Conservation (phyloP, 2,113 vertebrate genomes). For the Anarrhichthys ocellatus region DNA sequence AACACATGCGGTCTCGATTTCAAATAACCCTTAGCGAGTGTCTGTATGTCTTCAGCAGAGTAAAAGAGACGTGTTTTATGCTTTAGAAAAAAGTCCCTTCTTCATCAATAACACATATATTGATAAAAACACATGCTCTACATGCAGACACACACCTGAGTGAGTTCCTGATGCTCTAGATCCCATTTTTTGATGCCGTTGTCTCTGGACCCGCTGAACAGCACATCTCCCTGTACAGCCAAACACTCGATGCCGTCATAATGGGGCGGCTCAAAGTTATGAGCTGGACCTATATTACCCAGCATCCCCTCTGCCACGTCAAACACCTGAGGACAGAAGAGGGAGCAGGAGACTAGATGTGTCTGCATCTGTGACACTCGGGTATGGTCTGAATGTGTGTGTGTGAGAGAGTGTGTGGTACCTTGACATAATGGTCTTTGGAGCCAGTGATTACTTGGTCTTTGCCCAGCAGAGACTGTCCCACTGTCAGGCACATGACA, state of each 20-base stretch:
- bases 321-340: slow-evolving; percentile 86
- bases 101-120: slow-evolving; percentile 1
- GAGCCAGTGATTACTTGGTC: slow-evolving; percentile 97
- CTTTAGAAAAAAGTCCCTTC: not conserved
- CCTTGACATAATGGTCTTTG: slow-evolving; percentile 98
- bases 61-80: not conserved
- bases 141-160: slow-evolving; percentile 84
- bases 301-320: slow-evolving; percentile 87
- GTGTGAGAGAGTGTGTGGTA: slow-evolving; percentile 60
- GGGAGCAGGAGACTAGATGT: not conserved
- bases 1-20: slow-evolving; percentile 11
- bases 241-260: slow-evolving; percentile 97
- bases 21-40: not conserved
- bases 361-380: not conserved
- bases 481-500: slow-evolving; percentile 96
- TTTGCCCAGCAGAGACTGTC: slow-evolving; percentile 88
- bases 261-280: slow-evolving; percentile 98
- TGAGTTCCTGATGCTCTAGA: slow-evolving; percentile 93
- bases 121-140: not conserved
- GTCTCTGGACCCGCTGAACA: slow-evolving; percentile 96
- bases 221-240: slow-evolving; percentile 90
- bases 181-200: slow-evolving; percentile 99
- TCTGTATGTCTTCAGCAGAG: not conserved
- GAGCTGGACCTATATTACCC: slow-evolving; percentile 92
- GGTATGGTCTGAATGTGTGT: not conserved